phyloP scores from a whole-genome alignment of 2,797 vertebrate species.

The Urophycis tenuis region DNA sequence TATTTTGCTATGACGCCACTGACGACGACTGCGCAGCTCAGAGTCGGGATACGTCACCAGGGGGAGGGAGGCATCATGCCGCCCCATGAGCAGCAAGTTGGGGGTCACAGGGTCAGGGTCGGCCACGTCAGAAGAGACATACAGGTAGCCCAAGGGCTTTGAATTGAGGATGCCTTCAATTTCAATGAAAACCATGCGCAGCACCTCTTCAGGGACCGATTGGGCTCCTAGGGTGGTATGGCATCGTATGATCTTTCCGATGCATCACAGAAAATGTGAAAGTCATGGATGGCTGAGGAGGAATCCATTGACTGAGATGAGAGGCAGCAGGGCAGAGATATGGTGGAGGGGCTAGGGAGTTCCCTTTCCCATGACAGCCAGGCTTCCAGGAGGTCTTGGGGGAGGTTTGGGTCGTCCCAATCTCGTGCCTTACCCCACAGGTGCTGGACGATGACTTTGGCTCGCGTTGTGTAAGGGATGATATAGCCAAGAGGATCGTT shows the following conservation, averaged over 20 bases:
- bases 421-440: neutral
- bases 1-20: neutral
- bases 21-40: neutral
- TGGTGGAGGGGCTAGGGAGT: neutral
- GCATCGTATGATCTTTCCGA: neutral
- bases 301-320: too few relatives aligned
- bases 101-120: neutral
- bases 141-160: too few relatives aligned
- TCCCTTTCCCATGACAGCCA: neutral
- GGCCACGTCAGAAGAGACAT: too few relatives aligned
- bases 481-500: conserved; percentile 15
- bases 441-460: conserved; percentile 10
- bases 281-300: neutral
- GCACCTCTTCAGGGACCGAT: too few relatives aligned
- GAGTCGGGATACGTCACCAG: neutral
- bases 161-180: too few relatives aligned
- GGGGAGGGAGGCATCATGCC: neutral
- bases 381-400: neutral
- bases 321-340: neutral
- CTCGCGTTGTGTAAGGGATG: neutral
- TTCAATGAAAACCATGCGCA: too few relatives aligned
- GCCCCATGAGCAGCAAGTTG: neutral
- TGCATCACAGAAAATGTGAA: conserved; percentile 17
- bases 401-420: neutral
- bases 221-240: too few relatives aligned